Percentiles rank a stretch among this genome's conserved stretches.
Evolutionary conservation across 2,113 vertebrate genomes (phyloP).

Genomic region (Nothocercus julius): DNA sequence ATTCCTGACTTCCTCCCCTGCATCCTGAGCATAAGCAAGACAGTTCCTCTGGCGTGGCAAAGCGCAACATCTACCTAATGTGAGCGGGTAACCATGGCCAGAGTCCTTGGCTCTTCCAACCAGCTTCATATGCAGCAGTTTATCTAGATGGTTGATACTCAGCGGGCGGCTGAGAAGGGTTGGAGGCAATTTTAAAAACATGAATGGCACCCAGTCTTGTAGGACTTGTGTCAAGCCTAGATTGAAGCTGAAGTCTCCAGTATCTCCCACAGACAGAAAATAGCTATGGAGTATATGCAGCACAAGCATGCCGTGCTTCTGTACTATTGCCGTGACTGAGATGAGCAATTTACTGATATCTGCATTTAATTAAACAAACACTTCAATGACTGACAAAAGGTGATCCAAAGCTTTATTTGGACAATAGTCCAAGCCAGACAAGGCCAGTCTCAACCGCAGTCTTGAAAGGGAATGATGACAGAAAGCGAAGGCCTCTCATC

Average conservation of each 20-base stretch:
- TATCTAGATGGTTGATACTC: neutral
- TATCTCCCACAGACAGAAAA: neutral
- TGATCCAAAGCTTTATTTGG: neutral
- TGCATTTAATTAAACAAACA: neutral
- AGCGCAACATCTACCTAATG: neutral
- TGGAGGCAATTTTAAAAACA: neutral
- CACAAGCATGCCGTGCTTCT: neutral
- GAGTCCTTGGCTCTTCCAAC: neutral
- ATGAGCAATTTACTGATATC: neutral
- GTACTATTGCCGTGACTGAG: neutral
- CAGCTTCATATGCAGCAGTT: neutral
- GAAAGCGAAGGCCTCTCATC: neutral
- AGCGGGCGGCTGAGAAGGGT: neutral
- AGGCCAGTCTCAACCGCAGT: neutral
- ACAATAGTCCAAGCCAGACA: neutral
- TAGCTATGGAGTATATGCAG: neutral
- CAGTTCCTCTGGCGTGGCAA: neutral
- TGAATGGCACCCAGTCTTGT: neutral
- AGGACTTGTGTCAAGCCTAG: fast-evolving
- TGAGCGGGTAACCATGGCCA: neutral
- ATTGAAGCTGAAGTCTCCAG: neutral
- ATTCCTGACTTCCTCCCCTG: neutral
- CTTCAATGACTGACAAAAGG: neutral
- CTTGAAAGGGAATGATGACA: neutral
- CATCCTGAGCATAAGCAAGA: neutral